Evolutionary conservation across 1,140 invertebrate species (phyloP), one percentile per base, ranked within the genome.

Genomic region (Danaus plexippus): DNA sequence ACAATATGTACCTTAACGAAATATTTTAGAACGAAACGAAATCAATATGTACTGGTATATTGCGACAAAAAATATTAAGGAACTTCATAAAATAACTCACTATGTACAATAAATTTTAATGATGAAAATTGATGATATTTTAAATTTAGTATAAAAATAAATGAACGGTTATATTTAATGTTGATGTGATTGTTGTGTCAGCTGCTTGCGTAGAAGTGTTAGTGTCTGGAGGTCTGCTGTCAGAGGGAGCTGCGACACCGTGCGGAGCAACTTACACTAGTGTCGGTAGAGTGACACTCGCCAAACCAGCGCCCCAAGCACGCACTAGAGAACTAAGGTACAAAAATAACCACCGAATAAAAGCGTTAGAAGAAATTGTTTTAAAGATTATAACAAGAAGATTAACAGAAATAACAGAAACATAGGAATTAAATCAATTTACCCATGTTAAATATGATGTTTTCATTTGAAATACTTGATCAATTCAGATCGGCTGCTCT

Each of bases 151-250:
- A 1, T 15, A 15, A 15, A 15, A 15, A 15, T 15, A 15, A 15
- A 1, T 15, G 3, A 15, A 15, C 43, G 4, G 43, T 11, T 11
- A 12, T 46, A 52, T 12, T 54, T 47, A 13, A 46, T 11, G 12
- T 7, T 9, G 18, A 54, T 10, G 45, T 11, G n/a, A 18, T 54
- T 52, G 9, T 22, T 52, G 12, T 32, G 22, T 59, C 89, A 67
- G 89, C 91, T 58, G 90, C 90, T 66, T 78, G 73, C 49, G 79
- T 92, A 50, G 91, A 92, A 75, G 89, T 92, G 54, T 88, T 89
- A 85, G 89, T 87, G 45, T 90, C 80, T 6, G 88, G 88, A 22
- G 87, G 88, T 11, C 71, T 88, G 56, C 77, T 85, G 4, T 88
- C 87, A n/a, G 84, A 88, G 40, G 87, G 88, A 11, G 81, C 87